Evolutionary conservation across 2,113 vertebrate genomes (phyloP).

Genomic region (Anas platyrhynchos): DNA sequence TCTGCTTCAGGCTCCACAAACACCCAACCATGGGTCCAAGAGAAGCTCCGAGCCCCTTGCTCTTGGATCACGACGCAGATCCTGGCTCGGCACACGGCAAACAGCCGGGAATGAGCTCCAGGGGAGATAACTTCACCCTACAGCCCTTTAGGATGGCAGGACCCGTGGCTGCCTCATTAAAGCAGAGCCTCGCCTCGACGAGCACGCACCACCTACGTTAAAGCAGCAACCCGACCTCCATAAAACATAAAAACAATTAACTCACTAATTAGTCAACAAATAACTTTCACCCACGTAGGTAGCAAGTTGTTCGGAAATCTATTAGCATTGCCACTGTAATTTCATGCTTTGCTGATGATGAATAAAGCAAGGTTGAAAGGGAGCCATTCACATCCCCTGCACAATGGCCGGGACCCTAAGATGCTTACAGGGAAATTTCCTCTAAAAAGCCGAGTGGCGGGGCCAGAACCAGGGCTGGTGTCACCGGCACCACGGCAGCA

Average conservation of each 20-base stretch:
- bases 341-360: constrained; percentile 76
- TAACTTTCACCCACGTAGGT: constrained; percentile 65
- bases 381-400: constrained; percentile 44
- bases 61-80: neutral
- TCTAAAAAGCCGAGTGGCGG: neutral
- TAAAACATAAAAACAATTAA: constrained; percentile 72
- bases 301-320: constrained; percentile 67
- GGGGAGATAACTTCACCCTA: neutral
- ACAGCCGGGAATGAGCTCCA: neutral
- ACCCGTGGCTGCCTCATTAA: neutral
- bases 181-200: neutral
- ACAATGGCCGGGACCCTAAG: neutral
- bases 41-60: neutral
- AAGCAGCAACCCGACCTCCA: constrained; percentile 52
- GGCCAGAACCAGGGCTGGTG: neutral
- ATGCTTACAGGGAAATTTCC: neutral
- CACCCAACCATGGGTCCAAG: fast-evolving
- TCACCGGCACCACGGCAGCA: neutral
- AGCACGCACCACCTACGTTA: neutral
- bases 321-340: constrained; percentile 71
- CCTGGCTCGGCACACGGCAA: neutral
- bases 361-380: constrained; percentile 68
- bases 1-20: neutral
- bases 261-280: constrained; percentile 73
- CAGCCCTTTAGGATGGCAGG: neutral